phyloP scores from a whole-genome alignment of 2,113 vertebrate genomes.

The Nycticorax nycticorax region DNA sequence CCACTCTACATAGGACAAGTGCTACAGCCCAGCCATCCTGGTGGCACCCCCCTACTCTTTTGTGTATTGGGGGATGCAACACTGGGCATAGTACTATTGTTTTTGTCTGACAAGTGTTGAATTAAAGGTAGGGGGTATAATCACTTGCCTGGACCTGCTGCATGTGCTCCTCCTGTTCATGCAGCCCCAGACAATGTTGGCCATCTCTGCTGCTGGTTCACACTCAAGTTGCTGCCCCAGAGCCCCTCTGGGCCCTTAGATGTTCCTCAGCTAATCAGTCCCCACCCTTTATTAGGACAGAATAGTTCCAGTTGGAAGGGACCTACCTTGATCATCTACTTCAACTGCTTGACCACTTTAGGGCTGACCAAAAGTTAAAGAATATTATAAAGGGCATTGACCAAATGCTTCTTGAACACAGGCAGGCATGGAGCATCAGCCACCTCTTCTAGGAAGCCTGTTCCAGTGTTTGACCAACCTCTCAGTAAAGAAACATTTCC shows the following conservation, averaged over 20 bases:
- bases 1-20: neutral
- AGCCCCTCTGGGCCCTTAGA: neutral
- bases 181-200: no score
- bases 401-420: neutral
- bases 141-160: neutral
- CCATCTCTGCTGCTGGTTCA: neutral
- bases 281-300: neutral
- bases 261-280: neutral
- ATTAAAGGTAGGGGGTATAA: neutral
- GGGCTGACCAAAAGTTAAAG: neutral
- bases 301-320: neutral
- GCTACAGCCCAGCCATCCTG: neutral
- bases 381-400: neutral
- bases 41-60: neutral
- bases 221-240: neutral
- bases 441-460: neutral
- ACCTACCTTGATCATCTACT: neutral
- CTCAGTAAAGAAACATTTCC: neutral
- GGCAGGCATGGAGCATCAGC: neutral
- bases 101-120: neutral
- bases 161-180: neutral
- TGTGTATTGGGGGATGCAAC: neutral
- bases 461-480: neutral
- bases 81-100: no score
- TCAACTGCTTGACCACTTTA: neutral